Conservation (phyloP, 2,113 vertebrate species). For the Eptatretus burgeri region DNA sequence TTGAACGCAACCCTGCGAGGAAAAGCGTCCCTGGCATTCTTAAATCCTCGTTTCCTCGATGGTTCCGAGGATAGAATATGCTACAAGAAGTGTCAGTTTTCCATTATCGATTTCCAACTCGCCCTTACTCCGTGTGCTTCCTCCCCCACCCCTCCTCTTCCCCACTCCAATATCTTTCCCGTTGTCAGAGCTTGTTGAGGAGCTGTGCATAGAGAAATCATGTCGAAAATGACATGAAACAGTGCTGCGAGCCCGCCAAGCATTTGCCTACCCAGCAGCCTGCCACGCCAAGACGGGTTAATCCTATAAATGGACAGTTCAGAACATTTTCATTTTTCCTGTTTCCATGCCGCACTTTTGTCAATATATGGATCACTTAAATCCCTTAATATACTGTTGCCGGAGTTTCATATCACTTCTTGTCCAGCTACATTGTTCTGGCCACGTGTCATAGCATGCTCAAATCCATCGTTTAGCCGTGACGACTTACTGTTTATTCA, state of each 20-base stretch:
- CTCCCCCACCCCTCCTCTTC: not conserved
- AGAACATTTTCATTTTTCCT: constrained; percentile 6
- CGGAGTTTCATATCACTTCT: no score
- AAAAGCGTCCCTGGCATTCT: not conserved
- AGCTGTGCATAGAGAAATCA: not conserved
- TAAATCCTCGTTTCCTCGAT: not conserved
- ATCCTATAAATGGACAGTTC: constrained; percentile 5
- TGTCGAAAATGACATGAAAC: constrained; percentile 1
- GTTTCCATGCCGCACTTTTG: not conserved
- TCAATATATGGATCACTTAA: constrained; percentile 2
- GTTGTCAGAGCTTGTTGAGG: not conserved
- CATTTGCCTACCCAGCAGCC: constrained; percentile 6
- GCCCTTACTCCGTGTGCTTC: not conserved
- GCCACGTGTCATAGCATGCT: no score
- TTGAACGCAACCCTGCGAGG: not conserved
- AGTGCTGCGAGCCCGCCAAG: not conserved
- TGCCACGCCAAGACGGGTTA: constrained; percentile 3
- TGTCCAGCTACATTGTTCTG: no score
- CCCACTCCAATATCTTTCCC: not conserved
- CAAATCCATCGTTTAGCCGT: no score
- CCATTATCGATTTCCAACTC: not conserved
- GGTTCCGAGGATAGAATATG: not conserved
- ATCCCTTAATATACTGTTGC: not conserved
- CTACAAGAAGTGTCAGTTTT: constrained; percentile 1
- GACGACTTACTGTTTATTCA: no score